Base-by-base conservation (phyloP, 2,797 vertebrate genomes). In the Microctenopoma steveboyesi region DNA sequence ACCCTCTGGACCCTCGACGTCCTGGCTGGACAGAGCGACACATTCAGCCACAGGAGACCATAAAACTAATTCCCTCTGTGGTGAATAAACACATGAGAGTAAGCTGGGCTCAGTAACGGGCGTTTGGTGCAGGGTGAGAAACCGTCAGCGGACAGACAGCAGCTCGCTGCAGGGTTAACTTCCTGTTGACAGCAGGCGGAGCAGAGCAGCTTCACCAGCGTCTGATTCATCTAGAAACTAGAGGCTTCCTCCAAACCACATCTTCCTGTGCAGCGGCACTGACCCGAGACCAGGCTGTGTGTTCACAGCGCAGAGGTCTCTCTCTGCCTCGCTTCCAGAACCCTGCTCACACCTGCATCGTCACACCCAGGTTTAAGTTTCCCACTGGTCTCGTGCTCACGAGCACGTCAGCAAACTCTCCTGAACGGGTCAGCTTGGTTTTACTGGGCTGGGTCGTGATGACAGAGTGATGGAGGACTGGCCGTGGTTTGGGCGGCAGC, bases 161-260 rank as follows among this genome's bases (percentile, higher is more conserved):
- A 12, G 15, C 9, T 53, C 9, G 25, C 6, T 50, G 70, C 76
- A 50, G 52, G 39, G 56, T 22, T 5, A 3, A 55, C 82, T 76
- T 86, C 77, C 67, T 84, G 79, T 64, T 68, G 62, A 67, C 58
- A 39, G 43, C 18, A 25, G 43, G 25, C 43, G 14, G 47, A 54
- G 47, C 15, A 7, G 13, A 63, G 51, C 33, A 28, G 53, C 51
- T 22, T 69, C 42, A 39, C 33, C 46, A 7, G 48, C 40, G 2
- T 59, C 46, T 13, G 63, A 72, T 50, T 74, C 64, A 62, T 84
- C 76, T 73, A 84, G 72, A 82, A 74, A 72, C 61, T 10, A 49
- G 54, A 59, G 43, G 7, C 64, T 40, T 62, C 58, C 54, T 54
- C 16, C 16, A 27, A 74, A 58, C 83, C 74, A 1, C 72, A 45